Base-by-base conservation (phyloP, 2,113 vertebrate genomes). In the Chascanopsetta lugubris region DNA sequence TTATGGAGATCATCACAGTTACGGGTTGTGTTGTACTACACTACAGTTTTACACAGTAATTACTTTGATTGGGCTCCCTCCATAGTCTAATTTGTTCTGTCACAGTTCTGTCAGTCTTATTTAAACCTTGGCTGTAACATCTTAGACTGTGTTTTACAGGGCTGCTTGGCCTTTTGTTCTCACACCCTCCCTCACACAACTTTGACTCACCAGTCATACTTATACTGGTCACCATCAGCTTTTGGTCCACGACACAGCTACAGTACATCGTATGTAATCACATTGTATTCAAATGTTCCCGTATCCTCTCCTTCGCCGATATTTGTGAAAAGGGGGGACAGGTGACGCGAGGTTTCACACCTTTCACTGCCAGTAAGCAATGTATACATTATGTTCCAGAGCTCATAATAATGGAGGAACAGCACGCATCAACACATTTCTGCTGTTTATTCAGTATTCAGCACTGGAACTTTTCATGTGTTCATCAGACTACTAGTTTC, bases 351-450 rank as follows among this genome's bases (percentile, higher is more conserved):
- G 34, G 13, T 34, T 29, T 47, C 20, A 30, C 68, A 48, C 20
- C n/a, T 43, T 49, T 7, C 13, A 29, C 13, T 40, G 53, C 63
- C 38, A 58, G 40, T 18, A 15, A 56, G 34, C 49, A 65, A 79
- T 61, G 9, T 15, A 38, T 6, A 15, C 34, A 38, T 17, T 38
- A 38, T 62, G 57, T 68, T 62, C 20, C 50, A 20, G 0, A 59
- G 34, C 34, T 38, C 34, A 15, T 38, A 38, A 1, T 13, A 38
- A 38, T 38, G 4, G 34, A 38, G 32, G 10, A 11, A 13, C 3
- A 13, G 34, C 34, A 17, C 12, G 34, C 18, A 29, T 12, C 1
- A 38, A 38, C 15, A 38, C 12, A 38, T 8, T 30, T 30, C 8
- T 30, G 5, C 34, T 38, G 1, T 38, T 38, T 38, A 38, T 38